phyloP scores from a whole-genome alignment of 2,797 vertebrate species.

The Neopelma chrysocephalum region DNA sequence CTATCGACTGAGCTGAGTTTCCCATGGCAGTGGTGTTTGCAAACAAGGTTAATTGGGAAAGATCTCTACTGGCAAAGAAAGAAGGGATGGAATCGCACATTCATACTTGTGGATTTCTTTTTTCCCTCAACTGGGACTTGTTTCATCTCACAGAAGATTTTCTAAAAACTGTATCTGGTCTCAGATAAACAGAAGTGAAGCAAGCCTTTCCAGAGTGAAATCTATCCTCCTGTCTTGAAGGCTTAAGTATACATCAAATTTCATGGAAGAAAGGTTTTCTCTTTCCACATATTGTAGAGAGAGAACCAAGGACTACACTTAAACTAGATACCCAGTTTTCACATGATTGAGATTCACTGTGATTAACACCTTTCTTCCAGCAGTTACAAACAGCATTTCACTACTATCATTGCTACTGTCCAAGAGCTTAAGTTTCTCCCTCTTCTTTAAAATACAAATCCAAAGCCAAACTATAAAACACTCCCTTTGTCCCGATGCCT shows the following conservation, averaged over 20 bases:
- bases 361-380: not conserved
- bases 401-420: not conserved
- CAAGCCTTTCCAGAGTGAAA: not conserved
- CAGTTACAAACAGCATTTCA: not conserved
- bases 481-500: not conserved
- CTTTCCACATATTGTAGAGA: not conserved
- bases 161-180: not conserved
- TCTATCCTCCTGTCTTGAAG: not conserved
- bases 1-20: not conserved
- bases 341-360: not conserved
- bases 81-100: not conserved
- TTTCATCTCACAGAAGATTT: not conserved
- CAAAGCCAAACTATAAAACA: not conserved
- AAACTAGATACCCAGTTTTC: not conserved
- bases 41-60: not conserved
- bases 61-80: not conserved
- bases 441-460: not conserved
- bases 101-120: not conserved
- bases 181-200: not conserved
- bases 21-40: not conserved
- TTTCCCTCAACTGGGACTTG: not conserved
- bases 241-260: not conserved
- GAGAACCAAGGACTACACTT: not conserved
- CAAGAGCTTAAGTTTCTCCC: not conserved
- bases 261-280: not conserved